Percentiles rank a stretch among this genome's conserved stretches.
These are phyloP conservation scores for Erpetoichthys calabaricus DNA, from an alignment of 2,797 vertebrate species.

Conservation along the genomic window DNA sequence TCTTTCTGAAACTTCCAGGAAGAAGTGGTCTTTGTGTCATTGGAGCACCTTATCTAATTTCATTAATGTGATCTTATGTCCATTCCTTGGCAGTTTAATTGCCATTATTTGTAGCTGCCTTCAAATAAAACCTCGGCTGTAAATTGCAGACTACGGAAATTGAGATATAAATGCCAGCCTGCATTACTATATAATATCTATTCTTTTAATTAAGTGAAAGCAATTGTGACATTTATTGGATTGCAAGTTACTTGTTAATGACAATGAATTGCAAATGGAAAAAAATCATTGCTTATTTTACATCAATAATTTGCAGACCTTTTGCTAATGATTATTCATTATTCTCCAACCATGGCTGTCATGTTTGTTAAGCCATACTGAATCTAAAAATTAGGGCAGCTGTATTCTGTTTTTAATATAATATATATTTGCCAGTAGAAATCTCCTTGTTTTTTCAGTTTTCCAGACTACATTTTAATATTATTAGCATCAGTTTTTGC, in stretches of 20 bases:
- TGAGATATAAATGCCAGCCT: conserved; percentile 73
- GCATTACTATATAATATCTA: conserved; percentile 77
- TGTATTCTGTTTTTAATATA: conserved; percentile 30
- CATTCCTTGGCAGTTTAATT: conserved; percentile 75
- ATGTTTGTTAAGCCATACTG: conserved; percentile 37
- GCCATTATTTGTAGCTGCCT: conserved; percentile 79
- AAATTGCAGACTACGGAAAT: conserved; percentile 67
- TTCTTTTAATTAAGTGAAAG: conserved; percentile 96
- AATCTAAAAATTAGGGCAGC: conserved; percentile 41
- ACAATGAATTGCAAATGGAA: conserved; percentile 49
- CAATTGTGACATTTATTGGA: conserved; percentile 78
- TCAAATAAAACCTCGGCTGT: conserved; percentile 65
- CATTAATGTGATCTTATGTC: conserved; percentile 74
- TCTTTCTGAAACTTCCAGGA: conserved; percentile 28
- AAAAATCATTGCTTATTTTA: conserved; percentile 47
- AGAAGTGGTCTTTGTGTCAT: conserved; percentile 53
- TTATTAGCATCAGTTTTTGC: too few species aligned
- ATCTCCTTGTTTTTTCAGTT: too few species aligned
- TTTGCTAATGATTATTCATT: conserved; percentile 44
- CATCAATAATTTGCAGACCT: conserved; percentile 45
- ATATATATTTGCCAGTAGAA: too few species aligned
- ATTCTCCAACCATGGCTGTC: conserved; percentile 28
- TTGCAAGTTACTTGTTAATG: conserved; percentile 72
- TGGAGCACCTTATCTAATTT: conserved; percentile 63
- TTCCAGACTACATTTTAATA: too few species aligned